phyloP scores from a whole-genome alignment of 2,888 invertebrate genomes.

The Stramonita haemastoma region DNA sequence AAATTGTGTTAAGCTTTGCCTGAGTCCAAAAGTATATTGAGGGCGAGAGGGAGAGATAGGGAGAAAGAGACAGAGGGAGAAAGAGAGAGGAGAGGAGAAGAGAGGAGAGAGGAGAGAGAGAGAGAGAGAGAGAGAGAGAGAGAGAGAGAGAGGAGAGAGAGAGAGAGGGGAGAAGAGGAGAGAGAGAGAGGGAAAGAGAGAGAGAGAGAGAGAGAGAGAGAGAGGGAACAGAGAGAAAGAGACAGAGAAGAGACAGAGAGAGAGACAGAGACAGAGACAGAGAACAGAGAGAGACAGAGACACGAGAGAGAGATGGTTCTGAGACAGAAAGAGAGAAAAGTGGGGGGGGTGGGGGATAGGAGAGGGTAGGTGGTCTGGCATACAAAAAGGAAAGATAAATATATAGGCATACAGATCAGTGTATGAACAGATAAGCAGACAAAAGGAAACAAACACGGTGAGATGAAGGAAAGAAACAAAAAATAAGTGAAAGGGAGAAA shows the following conservation, averaged over 20 bases:
- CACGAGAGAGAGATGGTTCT: not conserved
- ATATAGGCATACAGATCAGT: no score
- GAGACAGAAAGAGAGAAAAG: not conserved
- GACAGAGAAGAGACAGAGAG: not conserved
- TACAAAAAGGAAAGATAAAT: not conserved
- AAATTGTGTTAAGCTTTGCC: no score
- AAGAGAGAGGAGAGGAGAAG: not conserved
- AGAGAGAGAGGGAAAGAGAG: not conserved
- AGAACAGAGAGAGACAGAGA: not conserved
- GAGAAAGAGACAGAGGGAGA: no score
- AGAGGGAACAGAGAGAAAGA: not conserved
- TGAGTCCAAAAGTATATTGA: no score
- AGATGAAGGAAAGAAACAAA: not conserved
- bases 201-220: not conserved
- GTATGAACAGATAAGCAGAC: no score
- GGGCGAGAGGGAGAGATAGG: no score
- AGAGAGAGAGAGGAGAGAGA: no score
- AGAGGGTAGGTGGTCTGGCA: not conserved
- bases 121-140: constrained; percentile 17
- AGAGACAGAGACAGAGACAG: not conserved
- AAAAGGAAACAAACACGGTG: no score
- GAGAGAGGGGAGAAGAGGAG: not conserved
- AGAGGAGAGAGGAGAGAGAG: not conserved
- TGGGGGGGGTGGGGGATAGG: not conserved
- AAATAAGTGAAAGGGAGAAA: no score